phyloP scores from a whole-genome alignment of 2,888 invertebrate genomes.

The Cephus sareptanus region DNA sequence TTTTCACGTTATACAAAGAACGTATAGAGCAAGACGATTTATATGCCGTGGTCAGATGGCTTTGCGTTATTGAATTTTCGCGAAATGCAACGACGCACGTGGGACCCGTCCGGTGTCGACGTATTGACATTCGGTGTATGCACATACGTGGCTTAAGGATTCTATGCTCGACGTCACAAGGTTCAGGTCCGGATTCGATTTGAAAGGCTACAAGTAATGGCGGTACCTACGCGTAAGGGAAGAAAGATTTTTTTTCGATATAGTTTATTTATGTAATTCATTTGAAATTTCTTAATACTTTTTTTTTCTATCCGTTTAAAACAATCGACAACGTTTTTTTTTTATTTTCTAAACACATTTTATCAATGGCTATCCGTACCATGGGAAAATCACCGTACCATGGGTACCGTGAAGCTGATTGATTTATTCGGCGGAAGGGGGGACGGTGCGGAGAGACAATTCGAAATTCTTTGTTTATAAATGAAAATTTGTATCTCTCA shows the following conservation, averaged over 20 bases:
- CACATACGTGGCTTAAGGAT: conserved; percentile 25
- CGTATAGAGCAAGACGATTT: background rate
- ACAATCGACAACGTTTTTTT: background rate
- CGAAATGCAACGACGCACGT: background rate
- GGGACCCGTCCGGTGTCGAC: conserved; percentile 5
- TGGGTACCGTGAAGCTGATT: background rate
- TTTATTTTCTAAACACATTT: background rate
- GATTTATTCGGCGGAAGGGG: background rate
- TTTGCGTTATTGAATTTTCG: background rate
- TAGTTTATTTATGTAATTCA: background rate
- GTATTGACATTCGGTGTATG: conserved; percentile 25
- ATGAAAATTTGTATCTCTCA: no score
- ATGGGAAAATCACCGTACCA: background rate
- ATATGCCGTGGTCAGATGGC: background rate
- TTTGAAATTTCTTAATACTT: background rate
- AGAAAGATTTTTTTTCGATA: background rate
- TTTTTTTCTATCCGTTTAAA: background rate
- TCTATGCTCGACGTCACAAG: conserved; percentile 16
- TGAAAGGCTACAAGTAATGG: background rate
- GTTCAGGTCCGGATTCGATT: background rate
- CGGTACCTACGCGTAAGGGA: background rate
- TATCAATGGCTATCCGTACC: background rate
- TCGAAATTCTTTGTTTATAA: no score
- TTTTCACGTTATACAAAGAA: background rate
- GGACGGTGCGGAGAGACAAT: no score